Conservation (phyloP, 2,797 vertebrate genomes). For the Periparus ater region DNA sequence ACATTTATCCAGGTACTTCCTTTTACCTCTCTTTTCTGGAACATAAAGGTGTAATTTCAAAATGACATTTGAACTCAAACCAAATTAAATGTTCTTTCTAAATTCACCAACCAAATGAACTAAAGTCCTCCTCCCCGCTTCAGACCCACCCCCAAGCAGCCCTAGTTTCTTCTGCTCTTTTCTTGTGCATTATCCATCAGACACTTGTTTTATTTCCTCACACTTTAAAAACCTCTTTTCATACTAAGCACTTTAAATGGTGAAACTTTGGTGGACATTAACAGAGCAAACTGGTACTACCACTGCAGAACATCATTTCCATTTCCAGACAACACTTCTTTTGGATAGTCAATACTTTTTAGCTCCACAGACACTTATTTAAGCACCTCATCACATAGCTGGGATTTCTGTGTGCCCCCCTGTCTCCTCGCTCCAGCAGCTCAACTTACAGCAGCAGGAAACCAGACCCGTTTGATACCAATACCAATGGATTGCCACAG, state of each 20-base stretch:
- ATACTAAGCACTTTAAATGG: not conserved
- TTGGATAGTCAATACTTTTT: not conserved
- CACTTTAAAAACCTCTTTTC: not conserved
- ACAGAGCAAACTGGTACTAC: not conserved
- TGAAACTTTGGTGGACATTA: not conserved
- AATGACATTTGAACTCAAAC: not conserved
- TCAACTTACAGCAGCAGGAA: not conserved
- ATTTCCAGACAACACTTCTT: not conserved
- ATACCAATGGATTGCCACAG: not conserved
- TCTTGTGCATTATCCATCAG: not conserved
- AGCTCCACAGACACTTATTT: not conserved
- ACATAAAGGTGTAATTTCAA: not conserved
- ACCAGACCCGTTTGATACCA: rapidly evolving
- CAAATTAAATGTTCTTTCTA: not conserved
- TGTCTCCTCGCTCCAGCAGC: not conserved
- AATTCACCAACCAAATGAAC: not conserved
- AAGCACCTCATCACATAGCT: not conserved
- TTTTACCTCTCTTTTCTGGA: not conserved
- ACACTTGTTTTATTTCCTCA: not conserved
- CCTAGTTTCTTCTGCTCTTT: not conserved
- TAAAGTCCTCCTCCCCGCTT: not conserved
- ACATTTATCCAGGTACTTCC: not conserved
- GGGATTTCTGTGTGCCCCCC: not conserved
- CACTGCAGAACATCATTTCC: not conserved
- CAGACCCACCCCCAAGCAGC: not conserved